phyloP scores from a whole-genome alignment of 2,797 vertebrate genomes.

The Poecilia gillii region DNA sequence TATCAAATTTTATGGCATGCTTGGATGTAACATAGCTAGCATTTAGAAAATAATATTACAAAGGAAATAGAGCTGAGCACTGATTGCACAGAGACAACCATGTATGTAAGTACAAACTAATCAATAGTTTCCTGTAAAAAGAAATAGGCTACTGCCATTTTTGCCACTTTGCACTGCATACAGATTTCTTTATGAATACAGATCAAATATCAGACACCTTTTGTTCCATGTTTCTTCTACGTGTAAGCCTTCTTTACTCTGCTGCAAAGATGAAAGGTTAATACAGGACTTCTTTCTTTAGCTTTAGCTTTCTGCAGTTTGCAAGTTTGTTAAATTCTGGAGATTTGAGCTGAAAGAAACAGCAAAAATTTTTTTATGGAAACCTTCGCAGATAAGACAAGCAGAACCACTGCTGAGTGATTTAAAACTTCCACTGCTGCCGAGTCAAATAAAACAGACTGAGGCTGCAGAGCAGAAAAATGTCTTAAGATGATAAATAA shows the following conservation, averaged over 20 bases:
- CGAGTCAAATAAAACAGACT: conserved; percentile 16
- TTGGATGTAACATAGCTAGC: conserved; percentile 14
- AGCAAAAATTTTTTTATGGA: conserved; percentile 31
- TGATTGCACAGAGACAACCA: conserved; percentile 58
- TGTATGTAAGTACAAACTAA: background rate
- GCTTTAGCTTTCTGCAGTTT: conserved; percentile 16
- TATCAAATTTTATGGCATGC: background rate
- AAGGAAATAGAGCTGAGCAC: conserved; percentile 38
- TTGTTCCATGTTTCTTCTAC: background rate
- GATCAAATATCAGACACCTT: background rate
- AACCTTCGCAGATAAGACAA: conserved; percentile 15
- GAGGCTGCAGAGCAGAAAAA: background rate
- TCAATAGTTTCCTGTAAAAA: background rate
- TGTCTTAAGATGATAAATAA: background rate
- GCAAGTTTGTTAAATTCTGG: conserved; percentile 39
- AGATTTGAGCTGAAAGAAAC: conserved; percentile 41
- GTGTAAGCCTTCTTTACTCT: conserved; percentile 36
- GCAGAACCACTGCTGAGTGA: conserved; percentile 40
- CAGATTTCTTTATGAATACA: background rate
- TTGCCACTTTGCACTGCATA: background rate
- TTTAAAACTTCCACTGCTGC: conserved; percentile 5
- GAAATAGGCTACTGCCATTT: too few relatives aligned
- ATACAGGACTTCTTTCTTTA: conserved; percentile 55
- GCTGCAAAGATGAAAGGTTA: conserved; percentile 52
- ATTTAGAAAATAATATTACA: conserved; percentile 52